A percentile compares a stretch with the other conserved stretches of the same genome.
Evolutionary conservation across 2,113 vertebrate genomes (phyloP).

Genomic region (Panurus biarmicus): DNA sequence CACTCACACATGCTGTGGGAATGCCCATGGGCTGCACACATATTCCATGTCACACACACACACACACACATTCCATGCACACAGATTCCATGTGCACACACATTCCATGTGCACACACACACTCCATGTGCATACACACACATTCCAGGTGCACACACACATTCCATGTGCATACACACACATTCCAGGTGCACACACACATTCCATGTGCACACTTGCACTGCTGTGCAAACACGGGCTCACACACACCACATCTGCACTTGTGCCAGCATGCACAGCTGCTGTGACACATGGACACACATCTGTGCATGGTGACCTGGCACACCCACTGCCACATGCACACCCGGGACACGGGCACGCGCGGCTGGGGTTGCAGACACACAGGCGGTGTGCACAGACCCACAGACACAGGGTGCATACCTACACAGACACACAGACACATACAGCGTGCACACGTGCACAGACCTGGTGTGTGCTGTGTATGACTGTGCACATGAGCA

Average conservation of each 20-base stretch:
- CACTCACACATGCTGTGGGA: rapidly evolving
- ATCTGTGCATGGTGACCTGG: neutral
- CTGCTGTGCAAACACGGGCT: neutral
- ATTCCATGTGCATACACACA: neutral
- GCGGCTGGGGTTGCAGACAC: neutral
- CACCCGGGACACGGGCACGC: rapidly evolving
- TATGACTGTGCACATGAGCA: neutral
- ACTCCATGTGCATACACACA: rapidly evolving
- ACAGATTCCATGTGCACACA: too few relatives aligned
- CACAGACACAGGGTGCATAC: neutral
- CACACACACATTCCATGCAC: neutral
- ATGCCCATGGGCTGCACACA: rapidly evolving
- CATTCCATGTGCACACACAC: neutral
- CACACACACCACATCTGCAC: neutral
- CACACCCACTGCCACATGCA: neutral
- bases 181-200: neutral
- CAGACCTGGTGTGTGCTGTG: neutral
- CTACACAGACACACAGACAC: too few relatives aligned
- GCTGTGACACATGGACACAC: neutral
- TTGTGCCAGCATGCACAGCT: rapidly evolving
- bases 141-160: neutral
- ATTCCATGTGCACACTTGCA: neutral
- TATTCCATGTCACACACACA: neutral
- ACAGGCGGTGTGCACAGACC: neutral
- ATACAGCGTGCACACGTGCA: rapidly evolving